Evolutionary conservation across 2,113 vertebrate species (phyloP), one percentile per base, ranked within the genome.

Genomic region (Mesoclemmys tuberculata): DNA sequence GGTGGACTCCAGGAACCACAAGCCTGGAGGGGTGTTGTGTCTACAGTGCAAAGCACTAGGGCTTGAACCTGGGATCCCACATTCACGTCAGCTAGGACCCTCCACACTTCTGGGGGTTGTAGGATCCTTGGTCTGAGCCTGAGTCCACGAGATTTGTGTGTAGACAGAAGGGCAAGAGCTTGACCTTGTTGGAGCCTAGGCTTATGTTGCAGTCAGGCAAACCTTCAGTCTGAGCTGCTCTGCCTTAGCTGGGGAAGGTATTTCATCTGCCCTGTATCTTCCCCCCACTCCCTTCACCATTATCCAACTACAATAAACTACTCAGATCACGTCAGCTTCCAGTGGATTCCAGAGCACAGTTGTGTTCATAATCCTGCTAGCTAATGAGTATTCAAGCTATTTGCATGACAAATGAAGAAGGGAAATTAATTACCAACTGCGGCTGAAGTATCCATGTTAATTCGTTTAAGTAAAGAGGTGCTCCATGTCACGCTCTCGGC

Each of bases 281-380:
- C 56, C 46, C 52, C 41, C 19, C 81, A 14, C 48, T 68, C 51
- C 12, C 64, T 68, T 68, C 68, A 80, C 80, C 79, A 1, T 96
- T 90, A 97, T 90, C 96, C 93, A 97, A 81, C 97, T 95, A 95
- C 38, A 87, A 90, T 22, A 74, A 97, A 91, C 78, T 88, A 93
- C 88, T 96, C 90, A 85, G 78, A 92, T 82, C 95, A 84, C 27
- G 48, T 48, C 2, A 4, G 90, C 90, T 14, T 31, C 5, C 24
- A 52, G 94, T 27, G 35, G 82, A 75, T 87, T 85, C 91, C 88
- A 56, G 46, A 0, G 8, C 4, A 41, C 12, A 2, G 87, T 58
- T 5, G 9, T 89, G 29, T 22, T 80, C 80, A 82, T 38, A 92
- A 87, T 88, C 92, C 94, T 31, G 26, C 83, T 55, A 68, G 88